Conservation (phyloP, 2,888 invertebrate species). For the Platycnemis pennipes region DNA sequence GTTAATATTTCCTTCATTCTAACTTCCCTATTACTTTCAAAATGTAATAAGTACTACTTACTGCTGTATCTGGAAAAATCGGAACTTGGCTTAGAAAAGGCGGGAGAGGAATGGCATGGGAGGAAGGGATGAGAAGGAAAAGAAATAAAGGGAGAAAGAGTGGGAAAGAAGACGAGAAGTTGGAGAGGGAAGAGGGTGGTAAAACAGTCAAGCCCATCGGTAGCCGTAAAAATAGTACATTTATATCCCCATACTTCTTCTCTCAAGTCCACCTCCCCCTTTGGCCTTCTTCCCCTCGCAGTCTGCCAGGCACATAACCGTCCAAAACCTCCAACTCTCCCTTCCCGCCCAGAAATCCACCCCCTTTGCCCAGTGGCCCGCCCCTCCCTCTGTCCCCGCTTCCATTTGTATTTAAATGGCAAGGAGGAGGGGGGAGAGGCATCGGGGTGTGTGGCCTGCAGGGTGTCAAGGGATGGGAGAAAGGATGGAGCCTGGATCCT, state of each 20-base stretch:
- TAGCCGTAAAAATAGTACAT: neutral
- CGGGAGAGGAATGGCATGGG: too few species aligned
- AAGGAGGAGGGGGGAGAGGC: neutral
- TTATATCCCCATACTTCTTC: conserved; percentile 16
- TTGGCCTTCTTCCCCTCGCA: neutral
- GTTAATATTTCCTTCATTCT: too few species aligned
- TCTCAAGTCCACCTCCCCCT: neutral
- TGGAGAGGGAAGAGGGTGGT: neutral
- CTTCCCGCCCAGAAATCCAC: neutral
- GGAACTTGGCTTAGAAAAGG: neutral
- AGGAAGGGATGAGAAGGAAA: neutral
- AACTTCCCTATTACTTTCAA: too few species aligned
- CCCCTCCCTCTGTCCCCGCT: neutral
- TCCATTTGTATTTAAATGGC: conserved; percentile 36
- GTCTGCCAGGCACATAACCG: neutral
- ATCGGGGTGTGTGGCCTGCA: neutral
- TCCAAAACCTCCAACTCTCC: neutral
- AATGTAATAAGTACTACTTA: too few species aligned
- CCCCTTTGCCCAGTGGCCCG: neutral
- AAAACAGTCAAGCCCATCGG: conserved; percentile 7
- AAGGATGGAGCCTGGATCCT: neutral
- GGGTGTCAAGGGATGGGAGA: neutral
- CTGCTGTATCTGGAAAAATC: too few species aligned
- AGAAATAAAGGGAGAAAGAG: neutral
- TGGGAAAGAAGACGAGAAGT: neutral